phyloP scores from a whole-genome alignment of 1,140 invertebrate genomes.

The Diabrotica virgifera region DNA sequence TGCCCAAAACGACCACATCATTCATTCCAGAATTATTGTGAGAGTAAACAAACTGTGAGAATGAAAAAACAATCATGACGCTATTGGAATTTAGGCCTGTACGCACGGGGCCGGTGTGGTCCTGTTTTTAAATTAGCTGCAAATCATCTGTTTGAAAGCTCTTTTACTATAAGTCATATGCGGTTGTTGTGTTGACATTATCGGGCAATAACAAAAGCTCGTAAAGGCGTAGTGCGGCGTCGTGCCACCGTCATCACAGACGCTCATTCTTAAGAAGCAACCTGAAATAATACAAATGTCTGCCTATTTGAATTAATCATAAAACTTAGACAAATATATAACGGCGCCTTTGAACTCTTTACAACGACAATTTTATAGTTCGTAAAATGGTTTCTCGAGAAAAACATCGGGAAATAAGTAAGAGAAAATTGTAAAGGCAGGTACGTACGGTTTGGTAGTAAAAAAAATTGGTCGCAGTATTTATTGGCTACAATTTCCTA shows the following conservation, averaged over 20 bases:
- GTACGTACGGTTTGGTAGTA: not conserved
- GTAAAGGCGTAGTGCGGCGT: slow-evolving; percentile 26
- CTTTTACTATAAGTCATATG: slow-evolving; percentile 11
- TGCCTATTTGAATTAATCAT: slow-evolving; percentile 42
- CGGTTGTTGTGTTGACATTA: slow-evolving; percentile 18
- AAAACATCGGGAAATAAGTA: not conserved
- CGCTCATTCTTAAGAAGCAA: slow-evolving; percentile 40
- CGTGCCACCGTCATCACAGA: slow-evolving; percentile 25
- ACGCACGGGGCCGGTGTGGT: not conserved
- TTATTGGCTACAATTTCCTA: too few species aligned
- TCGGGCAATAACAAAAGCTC: slow-evolving; percentile 27
- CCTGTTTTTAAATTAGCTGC: not conserved
- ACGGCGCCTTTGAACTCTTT: slow-evolving; percentile 43
- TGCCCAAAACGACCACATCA: too few species aligned
- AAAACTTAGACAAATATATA: slow-evolving; percentile 44
- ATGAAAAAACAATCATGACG: too few species aligned
- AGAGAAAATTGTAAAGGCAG: not conserved
- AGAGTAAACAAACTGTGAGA: too few species aligned
- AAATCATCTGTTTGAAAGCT: slow-evolving; percentile 2
- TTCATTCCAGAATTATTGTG: too few species aligned
- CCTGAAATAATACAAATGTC: slow-evolving; percentile 43
- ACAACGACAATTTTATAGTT: slow-evolving; percentile 45
- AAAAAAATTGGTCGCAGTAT: too few species aligned
- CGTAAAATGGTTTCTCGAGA: slow-evolving; percentile 29
- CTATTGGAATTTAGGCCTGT: not conserved